phyloP scores from a whole-genome alignment of 2,888 invertebrate species.

The Mythimna lalbum region DNA sequence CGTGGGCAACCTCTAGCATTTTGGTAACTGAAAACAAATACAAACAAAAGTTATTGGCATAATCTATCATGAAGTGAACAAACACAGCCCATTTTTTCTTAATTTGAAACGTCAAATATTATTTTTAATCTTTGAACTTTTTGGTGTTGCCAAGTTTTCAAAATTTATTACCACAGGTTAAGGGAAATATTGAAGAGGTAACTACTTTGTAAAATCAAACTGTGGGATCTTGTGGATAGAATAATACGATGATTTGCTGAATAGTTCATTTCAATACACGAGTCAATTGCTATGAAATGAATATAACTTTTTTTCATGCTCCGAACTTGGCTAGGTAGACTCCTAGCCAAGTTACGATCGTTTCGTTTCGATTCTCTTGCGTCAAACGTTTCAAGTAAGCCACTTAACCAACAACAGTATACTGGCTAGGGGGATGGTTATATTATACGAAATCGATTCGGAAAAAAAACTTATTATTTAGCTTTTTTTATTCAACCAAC shows the following conservation, averaged over 20 bases:
- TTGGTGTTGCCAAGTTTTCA: conserved; percentile 27
- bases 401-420: too few species aligned
- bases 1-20: conserved; percentile 90
- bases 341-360: too few species aligned
- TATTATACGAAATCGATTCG: too few species aligned
- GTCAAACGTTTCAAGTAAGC: too few species aligned
- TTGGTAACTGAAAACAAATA: conserved; percentile 90
- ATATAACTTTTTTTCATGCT: not conserved
- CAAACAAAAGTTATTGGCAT: conserved; percentile 9
- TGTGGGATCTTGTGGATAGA: not conserved
- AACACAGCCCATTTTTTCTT: not conserved
- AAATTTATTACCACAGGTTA: not conserved
- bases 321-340: too few species aligned
- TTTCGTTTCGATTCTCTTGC: too few species aligned
- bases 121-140: not conserved
- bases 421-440: too few species aligned
- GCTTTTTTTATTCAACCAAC: too few species aligned
- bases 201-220: not conserved
- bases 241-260: too few species aligned
- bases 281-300: not conserved
- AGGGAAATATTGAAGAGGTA: not conserved
- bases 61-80: conserved; percentile 1
- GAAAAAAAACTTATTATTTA: too few species aligned
- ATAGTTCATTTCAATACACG: not conserved
- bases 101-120: conserved; percentile 3